Evolutionary conservation across 1,140 invertebrate genomes (phyloP).

Genomic region (Procambarus clarkii): DNA sequence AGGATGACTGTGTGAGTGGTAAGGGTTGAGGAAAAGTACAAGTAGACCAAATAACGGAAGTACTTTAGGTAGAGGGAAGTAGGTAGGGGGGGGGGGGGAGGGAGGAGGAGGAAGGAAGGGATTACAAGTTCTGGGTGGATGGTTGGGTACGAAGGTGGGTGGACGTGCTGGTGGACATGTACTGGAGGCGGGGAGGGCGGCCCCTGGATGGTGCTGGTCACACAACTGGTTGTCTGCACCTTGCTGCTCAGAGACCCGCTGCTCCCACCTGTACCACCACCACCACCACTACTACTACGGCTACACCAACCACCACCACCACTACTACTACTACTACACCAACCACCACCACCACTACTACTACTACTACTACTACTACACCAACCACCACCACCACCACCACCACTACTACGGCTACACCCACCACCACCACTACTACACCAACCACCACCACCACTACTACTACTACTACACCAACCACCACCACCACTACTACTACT

Average conservation of each 20-base stretch:
- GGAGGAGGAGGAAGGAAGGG: too few relatives aligned
- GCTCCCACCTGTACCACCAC: neutral
- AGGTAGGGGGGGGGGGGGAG: too few relatives aligned
- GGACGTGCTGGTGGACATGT: neutral
- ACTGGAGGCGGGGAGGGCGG: neutral
- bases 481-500: neutral
- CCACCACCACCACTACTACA: neutral
- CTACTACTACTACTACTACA: too few relatives aligned
- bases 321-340: neutral
- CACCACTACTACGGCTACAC: neutral
- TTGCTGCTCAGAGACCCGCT: neutral
- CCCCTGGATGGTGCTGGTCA: neutral
- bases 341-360: neutral
- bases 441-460: neutral
- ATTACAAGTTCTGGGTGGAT: too few relatives aligned
- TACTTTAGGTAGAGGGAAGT: too few relatives aligned
- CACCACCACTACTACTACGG: neutral
- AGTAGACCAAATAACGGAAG: too few relatives aligned
- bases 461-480: neutral
- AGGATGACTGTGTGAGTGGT: too few relatives aligned
- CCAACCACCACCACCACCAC: neutral
- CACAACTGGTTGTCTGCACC: neutral
- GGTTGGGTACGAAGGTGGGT: too few relatives aligned
- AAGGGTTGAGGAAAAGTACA: too few relatives aligned
- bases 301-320: neutral